phyloP scores from a whole-genome alignment of 2,888 invertebrate genomes.

The Nycteola revayana region DNA sequence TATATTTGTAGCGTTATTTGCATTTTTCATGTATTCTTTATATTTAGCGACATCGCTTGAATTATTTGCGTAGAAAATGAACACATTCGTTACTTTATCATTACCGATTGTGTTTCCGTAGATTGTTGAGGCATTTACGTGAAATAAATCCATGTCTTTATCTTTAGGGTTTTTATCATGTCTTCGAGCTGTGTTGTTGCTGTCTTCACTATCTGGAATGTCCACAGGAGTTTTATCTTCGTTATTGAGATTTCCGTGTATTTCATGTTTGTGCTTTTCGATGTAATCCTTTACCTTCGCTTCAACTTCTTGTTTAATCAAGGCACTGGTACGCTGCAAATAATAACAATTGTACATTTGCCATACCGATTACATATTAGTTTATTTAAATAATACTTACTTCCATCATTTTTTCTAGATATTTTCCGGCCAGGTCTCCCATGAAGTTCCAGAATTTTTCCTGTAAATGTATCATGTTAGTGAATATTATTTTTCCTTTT shows the following conservation, averaged over 20 bases:
- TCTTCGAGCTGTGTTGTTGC: no score
- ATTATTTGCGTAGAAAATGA: conserved; percentile 45
- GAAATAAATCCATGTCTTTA: conserved; percentile 10
- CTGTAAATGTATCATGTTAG: no score
- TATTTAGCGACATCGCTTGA: conserved; percentile 25
- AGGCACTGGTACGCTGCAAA: conserved; percentile 33
- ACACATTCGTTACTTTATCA: conserved; percentile 57
- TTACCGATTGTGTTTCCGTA: conserved; percentile 49
- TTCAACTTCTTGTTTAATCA: conserved; percentile 38
- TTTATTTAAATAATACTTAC: conserved; percentile 27
- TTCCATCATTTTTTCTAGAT: conserved; percentile 36
- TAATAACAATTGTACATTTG: no score
- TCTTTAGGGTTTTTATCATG: no score
- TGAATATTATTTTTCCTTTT: no score
- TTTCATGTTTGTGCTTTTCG: conserved; percentile 8
- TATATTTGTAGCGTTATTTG: conserved; percentile 22
- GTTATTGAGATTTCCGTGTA: not conserved
- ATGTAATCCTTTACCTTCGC: conserved; percentile 26
- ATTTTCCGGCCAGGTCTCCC: conserved; percentile 36
- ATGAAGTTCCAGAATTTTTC: conserved; percentile 48
- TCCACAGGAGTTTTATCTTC: not conserved
- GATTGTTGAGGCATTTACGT: no score
- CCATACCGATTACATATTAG: no score
- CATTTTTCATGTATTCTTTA: conserved; percentile 25
- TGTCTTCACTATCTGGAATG: no score